phyloP scores from a whole-genome alignment of 2,888 invertebrate genomes.

The Lycophotia porphyrea region DNA sequence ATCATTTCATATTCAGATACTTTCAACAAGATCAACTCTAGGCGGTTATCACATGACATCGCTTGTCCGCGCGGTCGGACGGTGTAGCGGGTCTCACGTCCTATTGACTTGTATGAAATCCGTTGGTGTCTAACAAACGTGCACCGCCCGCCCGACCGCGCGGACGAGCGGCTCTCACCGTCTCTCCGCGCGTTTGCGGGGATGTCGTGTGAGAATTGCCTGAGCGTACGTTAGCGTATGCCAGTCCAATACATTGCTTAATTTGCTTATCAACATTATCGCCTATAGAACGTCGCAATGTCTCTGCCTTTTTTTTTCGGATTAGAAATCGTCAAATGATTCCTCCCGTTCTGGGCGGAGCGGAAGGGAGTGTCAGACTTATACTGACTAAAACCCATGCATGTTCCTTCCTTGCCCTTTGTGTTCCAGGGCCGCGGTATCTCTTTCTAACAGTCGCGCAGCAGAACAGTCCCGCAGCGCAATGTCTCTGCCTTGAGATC shows the following conservation, averaged over 20 bases:
- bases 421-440: too few species aligned
- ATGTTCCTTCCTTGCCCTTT: too few species aligned
- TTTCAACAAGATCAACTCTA: neutral
- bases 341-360: too few species aligned
- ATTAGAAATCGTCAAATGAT: too few species aligned
- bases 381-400: too few species aligned
- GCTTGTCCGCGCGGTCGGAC: neutral
- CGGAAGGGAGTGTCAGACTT: too few species aligned
- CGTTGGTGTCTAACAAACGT: neutral
- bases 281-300: neutral
- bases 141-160: neutral
- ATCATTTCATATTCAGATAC: neutral
- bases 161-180: too few species aligned
- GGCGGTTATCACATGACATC: neutral
- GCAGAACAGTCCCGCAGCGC: too few species aligned
- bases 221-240: neutral
- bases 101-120: neutral
- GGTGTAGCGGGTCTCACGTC: neutral
- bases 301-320: rapidly evolving
- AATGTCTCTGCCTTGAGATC: neutral
- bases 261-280: neutral
- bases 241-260: neutral
- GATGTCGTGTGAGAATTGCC: neutral
- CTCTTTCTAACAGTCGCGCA: too few species aligned
- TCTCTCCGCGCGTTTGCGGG: neutral